Conservation (phyloP, 2,113 vertebrate species). For the Actenoides hombroni region DNA sequence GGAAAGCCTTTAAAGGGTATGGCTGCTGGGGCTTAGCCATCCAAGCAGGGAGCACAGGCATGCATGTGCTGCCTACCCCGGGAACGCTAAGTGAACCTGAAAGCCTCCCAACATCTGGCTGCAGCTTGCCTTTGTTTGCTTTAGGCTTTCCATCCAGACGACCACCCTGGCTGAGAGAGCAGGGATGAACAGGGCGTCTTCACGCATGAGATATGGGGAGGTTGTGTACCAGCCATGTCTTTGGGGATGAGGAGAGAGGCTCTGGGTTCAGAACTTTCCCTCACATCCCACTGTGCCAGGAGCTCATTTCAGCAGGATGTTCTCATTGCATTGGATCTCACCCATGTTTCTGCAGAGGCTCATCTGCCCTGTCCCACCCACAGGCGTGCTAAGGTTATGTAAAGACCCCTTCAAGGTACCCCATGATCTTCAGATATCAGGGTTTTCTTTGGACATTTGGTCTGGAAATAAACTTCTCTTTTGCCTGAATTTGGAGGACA, state of each 20-base stretch:
- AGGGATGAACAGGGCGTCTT: constrained; percentile 32
- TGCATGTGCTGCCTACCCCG: constrained; percentile 35
- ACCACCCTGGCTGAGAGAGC: constrained; percentile 74
- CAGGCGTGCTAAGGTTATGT: accelerated
- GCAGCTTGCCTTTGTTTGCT: constrained; percentile 76
- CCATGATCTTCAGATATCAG: background rate
- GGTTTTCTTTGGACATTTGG: background rate
- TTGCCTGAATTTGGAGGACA: background rate
- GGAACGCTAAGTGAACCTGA: constrained; percentile 71
- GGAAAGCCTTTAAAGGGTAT: background rate
- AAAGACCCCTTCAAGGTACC: background rate
- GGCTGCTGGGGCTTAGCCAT: background rate
- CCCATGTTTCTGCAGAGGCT: background rate
- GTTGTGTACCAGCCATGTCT: background rate
- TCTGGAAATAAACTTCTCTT: background rate
- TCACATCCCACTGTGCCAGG: background rate
- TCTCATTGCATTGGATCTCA: background rate
- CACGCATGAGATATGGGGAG: background rate
- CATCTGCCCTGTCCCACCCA: background rate
- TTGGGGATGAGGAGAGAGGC: background rate
- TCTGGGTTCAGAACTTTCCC: background rate
- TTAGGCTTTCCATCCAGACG: constrained; percentile 65
- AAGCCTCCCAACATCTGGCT: constrained; percentile 78
- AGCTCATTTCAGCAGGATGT: too few relatives aligned
- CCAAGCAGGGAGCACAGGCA: background rate